Base-by-base conservation (phyloP, 2,888 invertebrate species). In the Troides oblongomaculatus region DNA sequence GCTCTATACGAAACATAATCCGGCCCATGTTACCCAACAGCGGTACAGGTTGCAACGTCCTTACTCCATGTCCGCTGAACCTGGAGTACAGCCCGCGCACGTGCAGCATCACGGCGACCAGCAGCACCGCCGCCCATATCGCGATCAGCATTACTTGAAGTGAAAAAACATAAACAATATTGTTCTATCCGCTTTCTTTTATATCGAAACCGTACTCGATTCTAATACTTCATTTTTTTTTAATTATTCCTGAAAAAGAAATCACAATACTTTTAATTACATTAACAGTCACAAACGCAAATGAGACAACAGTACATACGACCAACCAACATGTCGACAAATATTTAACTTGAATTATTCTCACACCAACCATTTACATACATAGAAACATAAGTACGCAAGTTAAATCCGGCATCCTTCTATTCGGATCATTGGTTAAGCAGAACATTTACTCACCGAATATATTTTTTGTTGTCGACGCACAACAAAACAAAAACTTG, bases 51-150 rank as follows among this genome's bases (percentile, higher is more conserved):
- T 71, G 74, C 0, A 76, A 50, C 60, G 78, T 70, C 71, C 81
- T 84, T 4, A 87, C 77, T 0, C 81, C 85, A 74, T 77, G 46
- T 7, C 68, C 73, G 14, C 71, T 77, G 71, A 84, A 84, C 30
- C 74, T 77, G 5, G 80, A 77, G 74, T 79, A 83, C 0, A 72
- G 61, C 59, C 78, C 72, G 0, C 74, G 74, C 18, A 78, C 69
- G 73, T 80, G 80, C 12, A 84, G 66, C 39, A 71, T 62, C 4
- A 80, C 12, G 2, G 76, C 70, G 1, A 73, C 72, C 0, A 81
- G 23, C 1, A 83, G n/a, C 0, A 78, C 74, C 3, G 62, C 53
- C 6, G 66, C 39, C 82, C 82, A 84, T 21, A 81, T 76, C 1
- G 81, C 46, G 0, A 78, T 21, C 36, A 83, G 68, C 81, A 82